phyloP scores from a whole-genome alignment of 1,140 invertebrate genomes.

The Caenorhabditis tropicalis region DNA sequence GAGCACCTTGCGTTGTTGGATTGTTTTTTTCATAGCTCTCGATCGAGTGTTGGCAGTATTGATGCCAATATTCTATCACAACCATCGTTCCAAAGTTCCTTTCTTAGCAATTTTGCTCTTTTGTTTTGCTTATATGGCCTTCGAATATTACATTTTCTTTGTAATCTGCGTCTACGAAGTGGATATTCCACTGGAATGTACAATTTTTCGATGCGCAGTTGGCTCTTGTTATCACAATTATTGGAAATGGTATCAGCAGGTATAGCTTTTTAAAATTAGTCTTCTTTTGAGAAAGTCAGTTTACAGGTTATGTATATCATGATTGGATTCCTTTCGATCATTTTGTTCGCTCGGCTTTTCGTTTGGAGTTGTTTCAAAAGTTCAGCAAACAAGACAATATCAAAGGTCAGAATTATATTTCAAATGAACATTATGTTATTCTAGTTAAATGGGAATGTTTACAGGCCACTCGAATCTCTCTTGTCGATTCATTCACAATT shows the following conservation, averaged over 20 bases:
- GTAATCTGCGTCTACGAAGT: not conserved
- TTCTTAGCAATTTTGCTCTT: not conserved
- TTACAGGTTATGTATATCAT: not conserved
- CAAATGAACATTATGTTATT: too few relatives aligned
- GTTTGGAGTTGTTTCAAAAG: not conserved
- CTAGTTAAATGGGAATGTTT: not conserved
- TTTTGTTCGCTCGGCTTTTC: not conserved
- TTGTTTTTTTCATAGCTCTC: not conserved
- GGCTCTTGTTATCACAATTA: not conserved
- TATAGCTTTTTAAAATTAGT: not conserved
- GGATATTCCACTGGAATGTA: not conserved
- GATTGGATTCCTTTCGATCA: not conserved
- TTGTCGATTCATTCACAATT: not conserved
- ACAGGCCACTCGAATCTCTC: not conserved
- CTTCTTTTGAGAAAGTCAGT: not conserved
- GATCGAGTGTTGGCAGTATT: not conserved
- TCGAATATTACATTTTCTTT: not conserved
- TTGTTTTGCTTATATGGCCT: not conserved
- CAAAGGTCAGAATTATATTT: not conserved
- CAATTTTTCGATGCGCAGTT: not conserved
- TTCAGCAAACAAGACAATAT: not conserved
- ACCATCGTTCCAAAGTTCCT: constrained; percentile 1
- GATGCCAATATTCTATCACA: not conserved
- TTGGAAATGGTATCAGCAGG: constrained; percentile 14
- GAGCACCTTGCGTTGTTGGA: not conserved